Base-by-base conservation (phyloP, 2,113 vertebrate species). In the Cottus gobio region DNA sequence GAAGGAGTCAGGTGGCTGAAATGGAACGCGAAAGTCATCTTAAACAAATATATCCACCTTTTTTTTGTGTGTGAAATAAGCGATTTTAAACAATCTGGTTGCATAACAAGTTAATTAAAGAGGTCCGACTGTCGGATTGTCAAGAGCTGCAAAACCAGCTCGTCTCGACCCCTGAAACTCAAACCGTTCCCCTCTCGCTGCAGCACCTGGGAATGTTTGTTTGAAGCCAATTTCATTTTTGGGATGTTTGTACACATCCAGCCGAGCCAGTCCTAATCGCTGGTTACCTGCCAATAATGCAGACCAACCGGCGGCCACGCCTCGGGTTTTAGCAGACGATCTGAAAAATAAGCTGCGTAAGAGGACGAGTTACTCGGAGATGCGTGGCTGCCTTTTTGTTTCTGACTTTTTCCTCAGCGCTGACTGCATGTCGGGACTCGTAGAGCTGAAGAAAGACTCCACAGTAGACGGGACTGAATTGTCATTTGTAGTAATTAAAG, bases 21-120 rank as follows among this genome's bases (percentile, higher is more conserved):
- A 64, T 42, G 65, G 20, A 65, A 50, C 77, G 72, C 42, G n/a
- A 58, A 28, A 82, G 3, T 16, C 4, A 18, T 30, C 34, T 42
- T 63, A 26, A 22, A 44, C 10, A 37, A 16, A 65, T 44, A 24
- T 22, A 48, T 57, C 12, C 24, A 16, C 34, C 42, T 22, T 24
- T 3, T 46, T 18, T 18, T 50, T 22, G n/a, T n/a, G n/a, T 20
- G 18, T 22, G 34, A 26, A 66, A 36, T 71, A 42, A 52, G 20
- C 46, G 58, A n/a, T 5, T 73, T 39, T 8, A 13, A 44, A 44
- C 13, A 44, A 15, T 0, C 42, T 44, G 12, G 42, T 15, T 15
- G 42, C 42, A 12, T 13, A 42, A 42, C 10, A 44, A 22, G 22
- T 42, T 4, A 46, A 71, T 63, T 39, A 30, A 50, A 71, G 39